These are phyloP conservation scores for Rhyacophila brunnea DNA, from an alignment of 1,140 invertebrate genomes.

Conservation along the genomic window DNA sequence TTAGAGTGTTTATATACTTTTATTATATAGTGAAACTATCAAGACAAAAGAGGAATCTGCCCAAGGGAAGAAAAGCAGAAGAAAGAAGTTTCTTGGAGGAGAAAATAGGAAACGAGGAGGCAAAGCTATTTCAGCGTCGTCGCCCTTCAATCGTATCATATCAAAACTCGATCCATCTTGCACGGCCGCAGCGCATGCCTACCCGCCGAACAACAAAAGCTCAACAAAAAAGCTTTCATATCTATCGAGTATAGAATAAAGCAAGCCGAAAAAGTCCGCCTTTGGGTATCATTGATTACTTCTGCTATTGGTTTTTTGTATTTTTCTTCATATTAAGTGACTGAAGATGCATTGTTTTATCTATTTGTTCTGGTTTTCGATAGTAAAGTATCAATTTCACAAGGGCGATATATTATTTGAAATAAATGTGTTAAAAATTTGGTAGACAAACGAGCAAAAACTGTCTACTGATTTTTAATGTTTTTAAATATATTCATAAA, in stretches of 20 bases:
- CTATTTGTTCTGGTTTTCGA: too few relatives aligned
- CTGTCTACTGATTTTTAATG: too few relatives aligned
- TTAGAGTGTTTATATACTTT: too few relatives aligned
- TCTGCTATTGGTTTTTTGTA: too few relatives aligned
- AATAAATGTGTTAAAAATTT: too few relatives aligned
- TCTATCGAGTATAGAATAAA: too few relatives aligned
- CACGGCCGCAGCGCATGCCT: conserved; percentile 7
- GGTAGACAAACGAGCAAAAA: too few relatives aligned
- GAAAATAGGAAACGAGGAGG: conserved; percentile 15
- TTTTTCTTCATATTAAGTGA: too few relatives aligned
- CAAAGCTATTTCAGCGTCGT: conserved; percentile 32
- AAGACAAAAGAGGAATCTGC: conserved; percentile 8
- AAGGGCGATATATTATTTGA: too few relatives aligned
- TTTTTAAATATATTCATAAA: too few relatives aligned
- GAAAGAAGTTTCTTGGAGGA: not conserved
- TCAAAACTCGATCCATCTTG: conserved; percentile 34
- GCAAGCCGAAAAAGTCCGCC: not conserved
- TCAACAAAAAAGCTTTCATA: conserved; percentile 16
- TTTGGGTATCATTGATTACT: not conserved
- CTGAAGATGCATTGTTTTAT: too few relatives aligned
- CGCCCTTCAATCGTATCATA: conserved; percentile 35
- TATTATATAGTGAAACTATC: conserved; percentile 13
- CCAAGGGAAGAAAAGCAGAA: not conserved
- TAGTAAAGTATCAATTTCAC: too few relatives aligned
- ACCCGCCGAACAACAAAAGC: conserved; percentile 31